Evolutionary conservation across 2,113 vertebrate genomes (phyloP).

Genomic region (Merops nubicus): DNA sequence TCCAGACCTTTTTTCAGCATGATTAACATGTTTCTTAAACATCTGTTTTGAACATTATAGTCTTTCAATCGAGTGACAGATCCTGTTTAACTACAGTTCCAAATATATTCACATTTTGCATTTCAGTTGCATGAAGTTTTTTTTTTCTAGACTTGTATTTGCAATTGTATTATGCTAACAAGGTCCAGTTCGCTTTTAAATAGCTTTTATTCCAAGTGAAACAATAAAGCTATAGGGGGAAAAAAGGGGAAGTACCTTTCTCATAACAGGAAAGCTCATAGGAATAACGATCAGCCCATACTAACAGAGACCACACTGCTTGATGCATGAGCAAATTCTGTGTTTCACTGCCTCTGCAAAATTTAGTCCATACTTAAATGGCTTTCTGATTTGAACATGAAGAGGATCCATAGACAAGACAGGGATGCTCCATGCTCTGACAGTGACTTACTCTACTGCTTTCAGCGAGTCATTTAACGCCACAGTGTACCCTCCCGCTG

Average conservation of each 20-base stretch:
- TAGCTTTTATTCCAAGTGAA: not conserved
- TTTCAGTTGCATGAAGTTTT: fast-evolving
- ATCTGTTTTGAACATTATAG: not conserved
- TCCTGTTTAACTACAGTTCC: not conserved
- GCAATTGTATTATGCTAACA: not conserved
- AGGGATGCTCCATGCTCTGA: not conserved
- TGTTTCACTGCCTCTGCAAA: not conserved
- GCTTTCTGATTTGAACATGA: not conserved
- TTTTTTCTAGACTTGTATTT: not conserved
- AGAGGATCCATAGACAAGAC: not conserved
- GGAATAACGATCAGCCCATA: not conserved
- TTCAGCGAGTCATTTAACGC: not conserved
- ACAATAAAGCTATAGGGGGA: not conserved
- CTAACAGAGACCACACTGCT: not conserved
- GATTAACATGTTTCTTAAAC: not conserved
- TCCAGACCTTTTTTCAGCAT: not conserved
- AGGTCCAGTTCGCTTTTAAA: not conserved
- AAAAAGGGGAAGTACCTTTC: not conserved
- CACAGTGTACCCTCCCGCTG: not conserved
- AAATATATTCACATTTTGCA: not conserved
- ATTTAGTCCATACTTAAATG: not conserved
- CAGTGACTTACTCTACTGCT: not conserved
- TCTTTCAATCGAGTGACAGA: not conserved
- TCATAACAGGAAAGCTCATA: not conserved
- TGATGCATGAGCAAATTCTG: not conserved